Conservation (phyloP, 2,797 vertebrate species). For the Rhyacichthys aspro region DNA sequence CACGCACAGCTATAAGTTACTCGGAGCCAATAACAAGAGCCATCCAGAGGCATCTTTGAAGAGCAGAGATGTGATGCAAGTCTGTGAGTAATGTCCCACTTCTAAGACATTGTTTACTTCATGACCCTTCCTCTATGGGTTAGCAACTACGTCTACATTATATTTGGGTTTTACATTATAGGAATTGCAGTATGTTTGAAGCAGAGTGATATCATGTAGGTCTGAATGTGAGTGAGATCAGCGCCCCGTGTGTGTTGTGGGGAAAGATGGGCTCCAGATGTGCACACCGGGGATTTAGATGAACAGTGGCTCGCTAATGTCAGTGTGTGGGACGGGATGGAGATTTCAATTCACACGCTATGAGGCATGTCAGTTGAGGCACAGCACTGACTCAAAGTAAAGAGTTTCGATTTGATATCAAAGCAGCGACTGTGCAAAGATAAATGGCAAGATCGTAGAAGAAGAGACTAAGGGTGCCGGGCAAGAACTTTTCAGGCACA, state of each 20-base stretch:
- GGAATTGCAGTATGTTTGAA: slow-evolving; percentile 14
- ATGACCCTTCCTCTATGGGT: slow-evolving; percentile 1
- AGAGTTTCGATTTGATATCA: no score
- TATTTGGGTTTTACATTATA: slow-evolving; percentile 9
- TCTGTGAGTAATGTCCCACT: slow-evolving; percentile 33
- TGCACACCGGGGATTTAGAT: slow-evolving; percentile 58
- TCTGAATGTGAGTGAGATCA: slow-evolving; percentile 56
- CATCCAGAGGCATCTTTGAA: slow-evolving; percentile 31
- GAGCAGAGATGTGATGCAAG: slow-evolving; percentile 20
- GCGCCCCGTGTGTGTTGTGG: slow-evolving; percentile 53
- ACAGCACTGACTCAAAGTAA: no score
- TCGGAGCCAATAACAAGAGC: slow-evolving; percentile 12
- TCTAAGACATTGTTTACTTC: slow-evolving; percentile 31
- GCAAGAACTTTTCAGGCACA: no score
- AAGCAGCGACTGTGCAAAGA: no score
- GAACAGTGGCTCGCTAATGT: slow-evolving; percentile 71
- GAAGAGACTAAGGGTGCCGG: no score
- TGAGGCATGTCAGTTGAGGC: no score
- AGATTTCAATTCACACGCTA: no score
- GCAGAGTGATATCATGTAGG: slow-evolving; percentile 54
- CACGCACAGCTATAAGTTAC: slow-evolving; percentile 22
- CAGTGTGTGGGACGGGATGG: slow-evolving; percentile 51
- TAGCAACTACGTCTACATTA: slow-evolving; percentile 8
- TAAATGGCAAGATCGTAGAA: no score
- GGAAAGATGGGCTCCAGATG: slow-evolving; percentile 79